Evolutionary conservation across 1,140 invertebrate species (phyloP).

Genomic region (Eubasilissa regina): DNA sequence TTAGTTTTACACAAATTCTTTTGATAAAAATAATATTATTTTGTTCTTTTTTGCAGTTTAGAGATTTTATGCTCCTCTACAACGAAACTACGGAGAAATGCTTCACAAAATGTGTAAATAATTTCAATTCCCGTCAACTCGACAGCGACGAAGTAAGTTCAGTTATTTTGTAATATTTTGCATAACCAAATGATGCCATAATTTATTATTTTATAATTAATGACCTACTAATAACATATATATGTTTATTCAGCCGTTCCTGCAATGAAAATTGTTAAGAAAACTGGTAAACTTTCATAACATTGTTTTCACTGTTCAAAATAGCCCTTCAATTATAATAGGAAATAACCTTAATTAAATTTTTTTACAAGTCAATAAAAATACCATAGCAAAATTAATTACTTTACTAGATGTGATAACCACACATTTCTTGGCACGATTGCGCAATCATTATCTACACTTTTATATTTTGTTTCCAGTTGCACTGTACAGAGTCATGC

Average conservation of each 20-base stretch:
- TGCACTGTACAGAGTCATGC: slow-evolving; percentile 53
- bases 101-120: slow-evolving; percentile 56
- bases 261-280: no score
- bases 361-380: no score
- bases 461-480: slow-evolving; percentile 41
- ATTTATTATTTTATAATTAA: not conserved
- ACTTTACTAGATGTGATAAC: not conserved
- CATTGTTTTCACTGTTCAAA: no score
- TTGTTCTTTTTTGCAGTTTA: slow-evolving; percentile 55
- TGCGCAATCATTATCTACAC: no score
- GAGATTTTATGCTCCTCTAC: slow-evolving; percentile 58
- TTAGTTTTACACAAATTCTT: not conserved
- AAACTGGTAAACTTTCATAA: no score
- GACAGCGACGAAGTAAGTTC: slow-evolving; percentile 55
- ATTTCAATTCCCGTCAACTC: slow-evolving; percentile 55
- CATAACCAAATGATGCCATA: not conserved
- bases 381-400: not conserved
- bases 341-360: no score
- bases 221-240: no score
- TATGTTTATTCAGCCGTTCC: no score
- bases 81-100: slow-evolving; percentile 56
- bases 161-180: not conserved
- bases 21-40: slow-evolving; percentile 2
- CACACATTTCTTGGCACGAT: no score
- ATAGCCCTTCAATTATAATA: no score